phyloP scores from a whole-genome alignment of 1,140 invertebrate species.

The Lepidotrigona ventralis region DNA sequence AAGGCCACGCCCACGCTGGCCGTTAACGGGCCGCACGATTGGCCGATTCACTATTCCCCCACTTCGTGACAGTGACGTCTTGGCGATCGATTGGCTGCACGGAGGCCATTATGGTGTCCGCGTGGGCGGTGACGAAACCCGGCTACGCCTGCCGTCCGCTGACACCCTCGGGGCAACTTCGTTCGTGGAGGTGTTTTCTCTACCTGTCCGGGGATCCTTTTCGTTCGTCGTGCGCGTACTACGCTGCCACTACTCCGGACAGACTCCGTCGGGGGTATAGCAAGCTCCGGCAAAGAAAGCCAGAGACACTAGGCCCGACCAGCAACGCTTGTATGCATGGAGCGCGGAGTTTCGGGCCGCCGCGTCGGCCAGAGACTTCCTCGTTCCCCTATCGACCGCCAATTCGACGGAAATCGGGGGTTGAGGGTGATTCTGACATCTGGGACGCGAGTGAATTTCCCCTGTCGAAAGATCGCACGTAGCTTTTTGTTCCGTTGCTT shows the following conservation, averaged over 20 bases:
- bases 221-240: conserved; percentile 54
- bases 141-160: conserved; percentile 46
- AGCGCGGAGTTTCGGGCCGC: conserved; percentile 4
- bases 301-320: conserved; percentile 20
- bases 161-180: conserved; percentile 56
- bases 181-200: conserved; percentile 56
- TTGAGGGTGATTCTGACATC: conserved; percentile 34
- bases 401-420: conserved; percentile 31
- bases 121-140: conserved; percentile 48
- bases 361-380: background rate
- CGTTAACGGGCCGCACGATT: conserved; percentile 50
- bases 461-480: background rate
- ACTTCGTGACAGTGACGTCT: conserved; percentile 47
- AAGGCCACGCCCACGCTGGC: conserved; percentile 56
- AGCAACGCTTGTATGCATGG: conserved; percentile 29
- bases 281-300: conserved; percentile 11
- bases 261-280: conserved; percentile 52
- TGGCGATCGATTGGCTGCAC: conserved; percentile 55
- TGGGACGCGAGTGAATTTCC: conserved; percentile 19
- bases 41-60: conserved; percentile 50
- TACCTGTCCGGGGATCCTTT: conserved; percentile 55
- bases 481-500: background rate
- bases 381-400: conserved; percentile 31
- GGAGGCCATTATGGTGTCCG: conserved; percentile 78
- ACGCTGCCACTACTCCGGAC: conserved; percentile 41